Evolutionary conservation across 1,140 invertebrate genomes (phyloP), one percentile per base, ranked within the genome.

Genomic region (Trichomalopsis sarcophagae): DNA sequence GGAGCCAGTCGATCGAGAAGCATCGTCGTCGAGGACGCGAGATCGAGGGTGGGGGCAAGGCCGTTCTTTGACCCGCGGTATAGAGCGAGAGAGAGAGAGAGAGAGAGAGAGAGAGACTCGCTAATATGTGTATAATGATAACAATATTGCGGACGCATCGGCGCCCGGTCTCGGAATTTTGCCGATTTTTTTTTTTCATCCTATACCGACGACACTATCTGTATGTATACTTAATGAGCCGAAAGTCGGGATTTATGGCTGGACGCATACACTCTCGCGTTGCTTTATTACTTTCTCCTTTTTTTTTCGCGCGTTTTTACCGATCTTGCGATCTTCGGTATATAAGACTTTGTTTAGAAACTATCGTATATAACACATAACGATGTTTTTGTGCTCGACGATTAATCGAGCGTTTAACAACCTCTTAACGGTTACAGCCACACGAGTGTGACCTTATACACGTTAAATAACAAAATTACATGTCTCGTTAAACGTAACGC

Each of bases 1-100:
- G 86, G 80, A 87, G 88, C 86, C 87, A 21, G 17, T n/a, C 21
- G 55, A 62, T 55, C 50, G 55, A 62, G 55, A 62, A 62, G 55
- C 55, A 62, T 62, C 47, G 11, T 13, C 55, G 55, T 62, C 88
- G 89, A 88, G 89, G 87, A 89, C 88, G 89, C 76, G 85, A 27
- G 27, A 87, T 82, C 87, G 82, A 80, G 82, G 80, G 83, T 86
- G 62, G 69, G 71, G 86, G 91, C 91, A 93, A 93, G 92, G 92
- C 86, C 91, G 92, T 93, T 93, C 91, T 92, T 93, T 93, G 91
- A 93, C 91, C 92, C 88, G 89, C 55, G 6, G 55, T 21, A n/a
- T 62, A 50, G 1, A 47, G 5, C 5, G 1, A 47, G 9, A 47
- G 9, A 47, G 9, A 2, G 7, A 47, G 9, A 47, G 44, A 47